These are phyloP conservation scores for Petrocephalus microphthalmus DNA, from an alignment of 2,113 vertebrate genomes.

Conservation along the genomic window DNA sequence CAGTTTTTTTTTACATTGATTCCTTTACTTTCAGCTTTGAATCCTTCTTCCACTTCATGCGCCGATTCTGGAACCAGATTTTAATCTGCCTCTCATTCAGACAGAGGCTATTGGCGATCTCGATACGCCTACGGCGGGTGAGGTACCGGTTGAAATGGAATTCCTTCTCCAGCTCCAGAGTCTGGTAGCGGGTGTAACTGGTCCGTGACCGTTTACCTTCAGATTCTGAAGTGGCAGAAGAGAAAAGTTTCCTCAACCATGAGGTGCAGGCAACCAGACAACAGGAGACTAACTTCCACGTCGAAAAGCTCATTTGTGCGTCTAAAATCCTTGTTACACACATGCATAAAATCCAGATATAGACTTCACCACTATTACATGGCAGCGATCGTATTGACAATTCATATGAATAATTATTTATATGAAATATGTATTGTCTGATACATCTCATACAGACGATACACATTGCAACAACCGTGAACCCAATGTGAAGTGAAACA, in stretches of 20 bases:
- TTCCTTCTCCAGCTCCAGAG: slow-evolving; percentile 78
- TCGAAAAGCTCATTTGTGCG: not conserved
- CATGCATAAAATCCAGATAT: not conserved
- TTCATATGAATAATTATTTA: not conserved
- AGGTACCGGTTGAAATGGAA: slow-evolving; percentile 81
- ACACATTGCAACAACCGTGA: not conserved
- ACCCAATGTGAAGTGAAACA: not conserved
- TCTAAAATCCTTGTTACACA: not conserved
- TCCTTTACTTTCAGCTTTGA: slow-evolving; percentile 76
- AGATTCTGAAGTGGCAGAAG: slow-evolving; percentile 58
- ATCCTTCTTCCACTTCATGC: slow-evolving; percentile 85
- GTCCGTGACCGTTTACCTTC: slow-evolving; percentile 76
- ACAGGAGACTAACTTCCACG: not conserved
- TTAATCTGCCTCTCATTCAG: slow-evolving; percentile 80
- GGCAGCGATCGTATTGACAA: not conserved
- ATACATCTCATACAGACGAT: not conserved
- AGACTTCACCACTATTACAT: not conserved
- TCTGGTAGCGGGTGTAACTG: slow-evolving; percentile 79
- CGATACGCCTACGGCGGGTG: slow-evolving; percentile 74
- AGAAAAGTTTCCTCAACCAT: slow-evolving; percentile 14
- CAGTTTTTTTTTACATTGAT: slow-evolving; percentile 52
- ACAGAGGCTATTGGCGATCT: slow-evolving; percentile 77
- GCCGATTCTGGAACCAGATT: slow-evolving; percentile 81
- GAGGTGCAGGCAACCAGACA: not conserved
- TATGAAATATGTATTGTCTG: not conserved